Base-by-base conservation (phyloP, 2,797 vertebrate genomes). In the Bucorvus abyssinicus region DNA sequence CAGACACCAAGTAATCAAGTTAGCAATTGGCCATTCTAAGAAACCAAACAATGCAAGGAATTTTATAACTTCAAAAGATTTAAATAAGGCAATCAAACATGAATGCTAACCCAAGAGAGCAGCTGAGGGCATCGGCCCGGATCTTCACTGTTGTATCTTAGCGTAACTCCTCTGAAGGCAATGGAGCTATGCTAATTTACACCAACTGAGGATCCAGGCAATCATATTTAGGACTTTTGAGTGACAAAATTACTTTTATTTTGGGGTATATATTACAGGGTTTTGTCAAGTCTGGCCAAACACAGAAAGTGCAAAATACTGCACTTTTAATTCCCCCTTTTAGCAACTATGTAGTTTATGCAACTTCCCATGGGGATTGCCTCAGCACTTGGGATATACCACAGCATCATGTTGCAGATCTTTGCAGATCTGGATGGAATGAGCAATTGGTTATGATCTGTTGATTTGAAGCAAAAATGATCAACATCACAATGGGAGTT, bases 381-480 rank as follows among this genome's bases (percentile, higher is more conserved):
- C 96, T 97, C 96, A 96, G 96, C 95, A 95, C 96, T 96, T 96
- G 95, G 96, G 96, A 96, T 97, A 96, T 96, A 96, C 96, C 96
- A 96, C 91, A 96, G 96, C 96, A 96, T 97, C 95, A 96, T 94
- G 95, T 96, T 94, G 94, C 96, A 97, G 96, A 96, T 96, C 96
- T 96, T 92, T 96, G 86, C 13, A 32, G 96, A 97, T 96, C 96
- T 97, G 96, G 78, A 97, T 96, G 96, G 84, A 93, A 96, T 96
- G 96, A 96, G 90, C 17, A 95, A 83, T 80, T 65, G 93, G 64
- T 96, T 93, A 96, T 97, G 96, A 89, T 93, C 70, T 93, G 77
- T 87, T 89, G 95, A 93, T 90, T 84, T 87, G 78, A 94, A 94
- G 94, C 74, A 94, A 95, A 96, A 95, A 96, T 95, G 96, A 96